A percentile compares a stretch with the other conserved stretches of the same genome.
These are phyloP conservation scores for Caranx ignobilis DNA, from an alignment of 2,113 vertebrate genomes.

Conservation along the genomic window DNA sequence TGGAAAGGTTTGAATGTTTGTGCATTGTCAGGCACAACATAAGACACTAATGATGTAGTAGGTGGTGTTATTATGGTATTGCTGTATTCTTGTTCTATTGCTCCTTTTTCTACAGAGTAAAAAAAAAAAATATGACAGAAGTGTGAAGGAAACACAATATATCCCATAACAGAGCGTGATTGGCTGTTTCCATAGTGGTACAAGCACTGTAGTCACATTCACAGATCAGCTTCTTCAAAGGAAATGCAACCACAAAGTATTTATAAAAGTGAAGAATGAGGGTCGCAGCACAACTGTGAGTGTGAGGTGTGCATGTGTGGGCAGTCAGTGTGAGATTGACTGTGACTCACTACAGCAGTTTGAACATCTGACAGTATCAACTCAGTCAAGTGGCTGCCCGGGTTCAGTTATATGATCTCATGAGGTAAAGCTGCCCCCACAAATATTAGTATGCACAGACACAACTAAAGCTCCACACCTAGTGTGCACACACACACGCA, in stretches of 20 bases:
- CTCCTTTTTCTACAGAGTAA: background rate
- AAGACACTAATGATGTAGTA: background rate
- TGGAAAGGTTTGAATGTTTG: background rate
- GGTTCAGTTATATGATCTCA: slow-evolving; percentile 68
- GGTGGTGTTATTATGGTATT: background rate
- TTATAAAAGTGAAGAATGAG: background rate
- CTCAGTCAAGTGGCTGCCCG: slow-evolving; percentile 63
- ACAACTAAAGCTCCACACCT: slow-evolving; percentile 37
- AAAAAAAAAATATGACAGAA: background rate
- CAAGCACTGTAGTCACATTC: background rate
- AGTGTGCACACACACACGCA: slow-evolving; percentile 31
- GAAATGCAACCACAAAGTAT: background rate
- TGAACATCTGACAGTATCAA: slow-evolving; percentile 47
- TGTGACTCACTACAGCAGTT: slow-evolving; percentile 14
- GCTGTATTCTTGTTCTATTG: background rate
- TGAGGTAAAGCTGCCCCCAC: slow-evolving; percentile 52
- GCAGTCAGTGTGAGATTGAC: background rate
- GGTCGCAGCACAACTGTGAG: background rate
- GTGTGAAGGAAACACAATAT: background rate
- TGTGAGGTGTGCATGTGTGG: background rate
- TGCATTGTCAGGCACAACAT: background rate
- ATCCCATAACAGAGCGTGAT: background rate
- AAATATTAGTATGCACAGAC: slow-evolving; percentile 56
- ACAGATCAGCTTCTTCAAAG: background rate
- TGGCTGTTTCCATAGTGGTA: background rate